Evolutionary conservation across 2,113 vertebrate genomes (phyloP), one percentile per base, ranked within the genome.

Genomic region (Protobothrops mucrosquamatus): DNA sequence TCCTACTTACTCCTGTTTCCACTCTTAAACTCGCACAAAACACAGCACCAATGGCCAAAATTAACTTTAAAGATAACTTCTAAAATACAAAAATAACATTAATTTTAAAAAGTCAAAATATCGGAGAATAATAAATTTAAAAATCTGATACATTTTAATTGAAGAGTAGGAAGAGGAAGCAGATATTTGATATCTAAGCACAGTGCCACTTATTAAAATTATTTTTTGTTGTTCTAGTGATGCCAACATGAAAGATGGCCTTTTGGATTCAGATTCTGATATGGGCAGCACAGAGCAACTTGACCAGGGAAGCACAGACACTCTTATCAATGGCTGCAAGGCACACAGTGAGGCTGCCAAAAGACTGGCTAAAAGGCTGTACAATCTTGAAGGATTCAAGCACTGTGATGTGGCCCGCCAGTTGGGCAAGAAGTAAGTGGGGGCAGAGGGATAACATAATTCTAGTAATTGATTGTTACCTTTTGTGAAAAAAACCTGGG

Each of bases 341-440:
- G 98, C 97, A 0, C 98, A 99, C 92, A 94, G 94, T 0, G 99
- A 99, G 87, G 98, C 99, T 26, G 99, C 99, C 91, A 98, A 98
- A 95, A 97, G 99, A 74, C 96, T 99, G 94, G 99, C 99, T 93
- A 99, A 98, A 93, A 98, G 99, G 46, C 98, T 99, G 85, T 99
- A 98, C 97, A 98, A 98, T 98, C 98, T 99, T 0, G 99, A 99
- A 94, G 99, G 99, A 90, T 99, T 99, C 97, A 99, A 99, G 94
- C 98, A 99, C 96, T 99, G 99, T 0, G 99, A 99, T 0, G 99
- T 99, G 91, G 99, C 99, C 52, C 98, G 99, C 24, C 99, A 99
- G 96, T 98, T 99, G 0, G 99, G 99, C 93, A 99, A 99, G 95
- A 99, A 99, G 99, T 99, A 96, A 98, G 99, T 94, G 85, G 29